Percentiles rank a stretch among this genome's conserved stretches.
Evolutionary conservation across 1,140 invertebrate genomes (phyloP).

Genomic region (Centruroides vittatus): DNA sequence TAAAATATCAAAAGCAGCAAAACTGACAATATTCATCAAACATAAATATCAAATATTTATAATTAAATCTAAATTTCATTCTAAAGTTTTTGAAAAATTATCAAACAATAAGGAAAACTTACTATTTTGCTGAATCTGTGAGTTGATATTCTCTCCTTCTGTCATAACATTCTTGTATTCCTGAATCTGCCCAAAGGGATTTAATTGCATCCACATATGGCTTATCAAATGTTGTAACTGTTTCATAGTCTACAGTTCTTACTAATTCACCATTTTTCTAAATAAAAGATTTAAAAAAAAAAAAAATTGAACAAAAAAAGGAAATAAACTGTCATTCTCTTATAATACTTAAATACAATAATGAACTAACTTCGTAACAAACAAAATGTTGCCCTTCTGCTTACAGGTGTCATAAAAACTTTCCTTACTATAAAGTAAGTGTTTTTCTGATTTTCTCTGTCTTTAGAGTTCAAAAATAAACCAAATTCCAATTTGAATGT

Average conservation of each 20-base stretch:
- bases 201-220: conserved; percentile 96
- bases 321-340: not conserved
- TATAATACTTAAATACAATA: not conserved
- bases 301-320: not conserved
- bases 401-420: too few relatives aligned
- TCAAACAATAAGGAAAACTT: conserved; percentile 36
- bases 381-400: too few relatives aligned
- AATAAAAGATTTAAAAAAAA: conserved; percentile 28
- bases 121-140: conserved; percentile 99
- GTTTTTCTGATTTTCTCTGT: too few relatives aligned
- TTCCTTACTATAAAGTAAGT: too few relatives aligned
- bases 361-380: conserved; percentile 68
- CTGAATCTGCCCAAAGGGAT: conserved; percentile 86
- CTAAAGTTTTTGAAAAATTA: too few relatives aligned
- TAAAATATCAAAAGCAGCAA: too few relatives aligned
- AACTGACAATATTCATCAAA: too few relatives aligned
- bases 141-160: conserved; percentile 97
- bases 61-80: too few relatives aligned
- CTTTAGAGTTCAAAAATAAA: too few relatives aligned
- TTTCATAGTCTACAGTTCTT: conserved; percentile 93
- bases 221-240: conserved; percentile 93
- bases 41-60: too few relatives aligned
- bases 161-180: conserved; percentile 99
- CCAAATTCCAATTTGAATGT: too few relatives aligned
- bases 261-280: conserved; percentile 96